A percentile compares a stretch with the other conserved stretches of the same genome.
phyloP scores from a whole-genome alignment of 2,113 vertebrate genomes.

The Plectropomus leopardus region DNA sequence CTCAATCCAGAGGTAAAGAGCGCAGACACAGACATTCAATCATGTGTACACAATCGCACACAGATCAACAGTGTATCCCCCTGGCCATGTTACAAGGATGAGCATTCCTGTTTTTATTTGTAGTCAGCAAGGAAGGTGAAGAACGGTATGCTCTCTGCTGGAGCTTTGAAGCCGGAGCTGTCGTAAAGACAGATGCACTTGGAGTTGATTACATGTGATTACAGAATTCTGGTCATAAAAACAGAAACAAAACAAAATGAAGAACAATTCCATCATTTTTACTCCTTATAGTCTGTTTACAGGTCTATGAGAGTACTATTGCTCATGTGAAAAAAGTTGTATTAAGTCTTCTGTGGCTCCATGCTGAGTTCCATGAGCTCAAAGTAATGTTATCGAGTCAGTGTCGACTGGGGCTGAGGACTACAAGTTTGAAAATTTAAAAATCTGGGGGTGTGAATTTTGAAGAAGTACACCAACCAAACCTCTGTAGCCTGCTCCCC shows the following conservation, averaged over 20 bases:
- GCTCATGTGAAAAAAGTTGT: no score
- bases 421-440: background rate
- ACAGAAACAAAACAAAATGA: background rate
- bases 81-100: slow-evolving; percentile 1
- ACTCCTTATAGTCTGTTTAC: background rate
- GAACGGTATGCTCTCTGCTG: slow-evolving; percentile 27
- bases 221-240: background rate
- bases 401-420: no score
- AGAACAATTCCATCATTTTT: background rate
- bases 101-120: slow-evolving; percentile 37
- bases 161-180: background rate
- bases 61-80: slow-evolving; percentile 8
- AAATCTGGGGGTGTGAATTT: background rate
- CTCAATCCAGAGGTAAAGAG: slow-evolving; percentile 96
- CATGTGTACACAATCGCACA: slow-evolving; percentile 6
- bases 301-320: no score
- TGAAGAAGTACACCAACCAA: background rate
- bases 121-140: slow-evolving; percentile 3
- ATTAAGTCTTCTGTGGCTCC: background rate
- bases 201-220: background rate
- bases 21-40: slow-evolving; percentile 10
- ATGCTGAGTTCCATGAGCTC: no score
- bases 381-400: background rate
- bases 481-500: background rate
- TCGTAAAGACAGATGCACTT: background rate